Evolutionary conservation across 2,113 vertebrate species (phyloP).

Genomic region (Ginglymostoma cirratum): DNA sequence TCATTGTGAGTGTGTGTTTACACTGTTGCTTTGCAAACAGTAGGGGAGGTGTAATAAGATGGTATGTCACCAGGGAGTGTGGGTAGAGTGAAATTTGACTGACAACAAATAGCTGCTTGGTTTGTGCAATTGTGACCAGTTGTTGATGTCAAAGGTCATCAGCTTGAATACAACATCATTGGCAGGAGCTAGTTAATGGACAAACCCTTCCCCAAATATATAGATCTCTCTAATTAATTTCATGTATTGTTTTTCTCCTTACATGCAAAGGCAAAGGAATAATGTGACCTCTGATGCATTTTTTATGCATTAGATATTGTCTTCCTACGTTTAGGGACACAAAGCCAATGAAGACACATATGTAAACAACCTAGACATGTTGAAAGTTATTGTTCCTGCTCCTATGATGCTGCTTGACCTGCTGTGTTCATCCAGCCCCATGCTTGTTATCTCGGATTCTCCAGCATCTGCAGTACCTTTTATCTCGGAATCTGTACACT

Average conservation of each 20-base stretch:
- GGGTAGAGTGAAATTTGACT: too few relatives aligned
- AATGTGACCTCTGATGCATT: not conserved
- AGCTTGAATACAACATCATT: not conserved
- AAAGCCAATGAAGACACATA: not conserved
- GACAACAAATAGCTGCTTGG: too few relatives aligned
- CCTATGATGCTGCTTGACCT: too few relatives aligned
- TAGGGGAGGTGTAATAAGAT: too few relatives aligned
- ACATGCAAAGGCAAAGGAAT: not conserved
- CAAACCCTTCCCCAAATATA: not conserved
- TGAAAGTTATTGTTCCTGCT: not conserved
- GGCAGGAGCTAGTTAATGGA: not conserved
- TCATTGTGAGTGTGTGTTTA: too few relatives aligned
- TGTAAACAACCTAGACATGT: not conserved
- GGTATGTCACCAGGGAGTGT: too few relatives aligned
- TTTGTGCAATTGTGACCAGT: too few relatives aligned
- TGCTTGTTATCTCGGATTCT: too few relatives aligned
- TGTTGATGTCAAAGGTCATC: too few relatives aligned
- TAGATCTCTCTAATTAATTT: not conserved
- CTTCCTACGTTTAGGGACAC: not conserved
- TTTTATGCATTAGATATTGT: not conserved
- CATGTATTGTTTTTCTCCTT: not conserved
- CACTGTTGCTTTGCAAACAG: too few relatives aligned
- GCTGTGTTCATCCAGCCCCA: too few relatives aligned
- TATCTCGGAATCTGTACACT: not conserved
- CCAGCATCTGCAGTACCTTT: too few relatives aligned